Evolutionary conservation across 2,888 invertebrate species (phyloP).

Genomic region (Folsomia candida): DNA sequence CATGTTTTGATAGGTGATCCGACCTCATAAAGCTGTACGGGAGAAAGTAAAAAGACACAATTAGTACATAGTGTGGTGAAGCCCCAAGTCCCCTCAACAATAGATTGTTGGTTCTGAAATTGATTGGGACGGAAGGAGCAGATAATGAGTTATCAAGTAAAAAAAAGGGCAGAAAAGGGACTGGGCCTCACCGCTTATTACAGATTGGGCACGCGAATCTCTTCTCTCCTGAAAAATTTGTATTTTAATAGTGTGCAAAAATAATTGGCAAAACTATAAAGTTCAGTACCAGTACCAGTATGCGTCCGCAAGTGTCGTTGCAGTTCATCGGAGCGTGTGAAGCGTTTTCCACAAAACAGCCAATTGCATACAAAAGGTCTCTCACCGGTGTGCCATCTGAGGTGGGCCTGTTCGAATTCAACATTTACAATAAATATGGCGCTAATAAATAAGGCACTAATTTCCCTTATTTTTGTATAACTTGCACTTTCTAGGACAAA

Average conservation of each 20-base stretch:
- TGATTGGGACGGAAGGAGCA: neutral
- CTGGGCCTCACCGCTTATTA: conserved; percentile 30
- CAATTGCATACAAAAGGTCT: conserved; percentile 92
- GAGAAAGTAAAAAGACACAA: neutral
- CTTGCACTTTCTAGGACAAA: too few relatives aligned
- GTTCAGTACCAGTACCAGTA: conserved; percentile 67
- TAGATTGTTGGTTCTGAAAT: too few relatives aligned
- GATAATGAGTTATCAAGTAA: neutral
- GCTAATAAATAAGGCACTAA: too few relatives aligned
- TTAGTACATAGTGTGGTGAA: neutral
- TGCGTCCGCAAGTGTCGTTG: conserved; percentile 84
- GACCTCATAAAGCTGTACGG: conserved; percentile 70
- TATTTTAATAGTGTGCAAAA: neutral
- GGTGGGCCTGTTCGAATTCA: too few relatives aligned
- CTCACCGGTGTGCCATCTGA: conserved; percentile 69
- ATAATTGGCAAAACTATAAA: neutral
- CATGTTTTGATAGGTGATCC: conserved; percentile 60
- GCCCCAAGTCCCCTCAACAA: neutral
- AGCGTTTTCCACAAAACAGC: conserved; percentile 88
- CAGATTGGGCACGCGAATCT: conserved; percentile 32
- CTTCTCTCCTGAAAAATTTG: neutral
- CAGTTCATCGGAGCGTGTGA: conserved; percentile 63
- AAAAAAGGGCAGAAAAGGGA: neutral
- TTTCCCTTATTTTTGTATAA: too few relatives aligned
- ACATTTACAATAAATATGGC: too few relatives aligned